These are phyloP conservation scores for Marronus borbonicus DNA, from an alignment of 2,888 invertebrate species.

Conservation along the genomic window DNA sequence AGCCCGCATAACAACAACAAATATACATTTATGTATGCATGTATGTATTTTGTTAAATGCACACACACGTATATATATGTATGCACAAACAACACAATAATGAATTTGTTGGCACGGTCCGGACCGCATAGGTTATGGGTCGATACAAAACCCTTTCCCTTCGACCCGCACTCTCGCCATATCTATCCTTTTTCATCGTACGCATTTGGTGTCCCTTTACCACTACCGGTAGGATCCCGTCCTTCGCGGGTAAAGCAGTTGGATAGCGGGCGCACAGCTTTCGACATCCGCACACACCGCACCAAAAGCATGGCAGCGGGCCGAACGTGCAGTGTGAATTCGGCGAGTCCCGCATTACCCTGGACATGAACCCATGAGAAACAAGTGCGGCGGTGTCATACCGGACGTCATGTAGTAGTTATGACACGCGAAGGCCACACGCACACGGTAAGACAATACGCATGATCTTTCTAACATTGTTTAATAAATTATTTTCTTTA, in stretches of 20 bases:
- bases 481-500: slow-evolving; percentile 8
- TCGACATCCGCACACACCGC: slow-evolving; percentile 50
- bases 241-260: slow-evolving; percentile 24
- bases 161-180: slow-evolving; percentile 54
- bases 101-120: slow-evolving; percentile 66
- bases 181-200: slow-evolving; percentile 38
- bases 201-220: slow-evolving; percentile 16
- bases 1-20: slow-evolving; percentile 3
- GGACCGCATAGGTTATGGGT: slow-evolving; percentile 65
- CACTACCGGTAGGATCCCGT: slow-evolving; percentile 8
- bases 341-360: slow-evolving; percentile 43
- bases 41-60: neutral
- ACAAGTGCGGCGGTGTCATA: slow-evolving; percentile 45
- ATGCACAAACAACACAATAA: slow-evolving; percentile 59
- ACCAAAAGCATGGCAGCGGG: slow-evolving; percentile 53
- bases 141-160: slow-evolving; percentile 60
- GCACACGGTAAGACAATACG: slow-evolving; percentile 63
- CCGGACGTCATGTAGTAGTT: slow-evolving; percentile 47
- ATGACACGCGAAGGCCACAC: slow-evolving; percentile 67
- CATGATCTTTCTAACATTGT: slow-evolving; percentile 28
- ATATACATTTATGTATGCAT: slow-evolving; percentile 15
- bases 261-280: slow-evolving; percentile 26
- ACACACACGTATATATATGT: slow-evolving; percentile 3
- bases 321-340: slow-evolving; percentile 47
- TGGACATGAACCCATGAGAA: slow-evolving; percentile 43